Evolutionary conservation across 1,140 invertebrate species (phyloP).

Genomic region (Drosophila obscura): DNA sequence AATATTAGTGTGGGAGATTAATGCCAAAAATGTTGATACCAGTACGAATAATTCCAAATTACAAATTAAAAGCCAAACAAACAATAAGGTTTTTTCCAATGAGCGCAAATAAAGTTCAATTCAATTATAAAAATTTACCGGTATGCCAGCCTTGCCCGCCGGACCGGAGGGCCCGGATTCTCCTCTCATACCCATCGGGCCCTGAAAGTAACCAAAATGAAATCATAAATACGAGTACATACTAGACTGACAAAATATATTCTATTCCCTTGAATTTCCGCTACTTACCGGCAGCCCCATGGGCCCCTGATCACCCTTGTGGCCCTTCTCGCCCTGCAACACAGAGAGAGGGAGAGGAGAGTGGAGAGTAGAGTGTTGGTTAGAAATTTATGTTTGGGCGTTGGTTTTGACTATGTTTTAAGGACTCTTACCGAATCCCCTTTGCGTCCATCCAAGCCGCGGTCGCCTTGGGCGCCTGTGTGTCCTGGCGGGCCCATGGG

Average conservation of each 20-base stretch:
- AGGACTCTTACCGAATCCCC: slow-evolving; percentile 90
- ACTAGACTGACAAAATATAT: background rate
- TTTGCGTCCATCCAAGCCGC: slow-evolving; percentile 92
- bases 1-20: slow-evolving; percentile 24
- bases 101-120: background rate
- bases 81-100: slow-evolving; percentile 15
- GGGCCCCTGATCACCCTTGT: slow-evolving; percentile 95
- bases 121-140: slow-evolving; percentile 87
- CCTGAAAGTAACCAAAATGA: slow-evolving; percentile 85
- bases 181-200: slow-evolving; percentile 94
- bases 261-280: background rate
- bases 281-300: slow-evolving; percentile 97
- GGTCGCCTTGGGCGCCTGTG: slow-evolving; percentile 89
- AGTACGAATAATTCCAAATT: background rate
- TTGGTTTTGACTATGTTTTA: too few species aligned
- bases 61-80: slow-evolving; percentile 68
- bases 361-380: background rate
- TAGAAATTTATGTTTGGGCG: slow-evolving; percentile 66
- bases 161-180: slow-evolving; percentile 90
- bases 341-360: background rate
- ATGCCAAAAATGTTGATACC: slow-evolving; percentile 34
- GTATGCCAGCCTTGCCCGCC: slow-evolving; percentile 90
- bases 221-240: slow-evolving; percentile 9
- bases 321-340: slow-evolving; percentile 93
- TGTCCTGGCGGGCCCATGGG: slow-evolving; percentile 92